Evolutionary conservation across 2,888 invertebrate species (phyloP), one percentile per base, ranked within the genome.

Genomic region (Tholera decimalis): DNA sequence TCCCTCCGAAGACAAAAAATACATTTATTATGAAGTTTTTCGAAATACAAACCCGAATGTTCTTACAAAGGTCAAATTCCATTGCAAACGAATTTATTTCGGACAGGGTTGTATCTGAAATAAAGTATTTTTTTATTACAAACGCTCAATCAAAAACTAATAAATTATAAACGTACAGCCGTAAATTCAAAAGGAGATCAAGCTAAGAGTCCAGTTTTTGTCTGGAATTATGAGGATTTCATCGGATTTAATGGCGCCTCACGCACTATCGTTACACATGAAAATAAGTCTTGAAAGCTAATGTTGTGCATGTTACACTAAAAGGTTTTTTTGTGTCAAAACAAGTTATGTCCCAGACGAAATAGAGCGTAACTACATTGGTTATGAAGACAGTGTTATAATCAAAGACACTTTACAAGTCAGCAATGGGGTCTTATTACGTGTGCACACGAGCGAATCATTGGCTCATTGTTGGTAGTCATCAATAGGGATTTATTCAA

Each of bases 381-480:
- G 61, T 70, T 73, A 76, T 24, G 28, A 26, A 47, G 22, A 43
- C 68, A 20, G 26, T 56, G 44, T 43, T 57, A 51, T 47, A 46
- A 68, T 51, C 35, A 50, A 50, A 49, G 28, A 26, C 39, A 68
- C 24, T 58, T 68, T 50, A 56, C 18, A 55, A 79, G 28, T 60
- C 64, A 61, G 43, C 56, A 22, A 43, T n/a, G 49, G 46, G 37
- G 47, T 49, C 3, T 47, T 15, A 46, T 47, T 55, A 44, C 13
- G 50, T 56, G 72, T 30, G 39, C 59, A 51, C 73, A 77, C 73
- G 55, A 69, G 64, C 73, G 55, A 13, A 51, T 46, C 64, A 46
- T 55, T 28, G 30, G 15, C 20, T 15, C 4, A 15, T 5, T 20
- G 26, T 22, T 43, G 15, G 26, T 37, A 46, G 30, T 37, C 24